Conservation (phyloP, 1,140 invertebrate genomes). For the Teleogryllus occipitalis region DNA sequence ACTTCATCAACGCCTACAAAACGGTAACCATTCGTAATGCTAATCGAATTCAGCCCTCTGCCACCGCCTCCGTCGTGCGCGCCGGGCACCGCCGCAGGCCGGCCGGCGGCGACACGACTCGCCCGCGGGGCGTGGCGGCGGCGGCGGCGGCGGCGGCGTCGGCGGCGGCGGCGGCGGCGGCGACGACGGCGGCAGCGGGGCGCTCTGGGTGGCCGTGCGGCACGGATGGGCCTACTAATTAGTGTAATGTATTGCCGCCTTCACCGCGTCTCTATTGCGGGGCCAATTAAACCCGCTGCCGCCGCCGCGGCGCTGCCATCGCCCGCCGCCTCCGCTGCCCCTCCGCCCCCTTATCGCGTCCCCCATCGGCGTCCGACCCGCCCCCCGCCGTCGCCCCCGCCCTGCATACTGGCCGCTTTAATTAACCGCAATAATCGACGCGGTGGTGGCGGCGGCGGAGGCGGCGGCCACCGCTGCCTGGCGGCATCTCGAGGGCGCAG, state of each 20-base stretch:
- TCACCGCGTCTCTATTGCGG: conserved; percentile 42
- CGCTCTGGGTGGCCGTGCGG: conserved; percentile 36
- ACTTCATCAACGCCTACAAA: too few relatives aligned
- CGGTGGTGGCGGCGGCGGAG: too few relatives aligned
- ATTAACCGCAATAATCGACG: neutral
- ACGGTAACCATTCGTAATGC: too few relatives aligned
- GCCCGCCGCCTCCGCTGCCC: conserved; percentile 24
- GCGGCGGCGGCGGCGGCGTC: neutral
- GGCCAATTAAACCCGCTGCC: conserved; percentile 29
- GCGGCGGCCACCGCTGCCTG: too few relatives aligned
- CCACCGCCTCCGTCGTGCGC: too few relatives aligned
- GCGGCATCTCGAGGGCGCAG: too few relatives aligned
- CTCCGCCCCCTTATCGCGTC: conserved; percentile 10
- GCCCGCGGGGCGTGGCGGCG: neutral
- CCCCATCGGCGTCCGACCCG: neutral
- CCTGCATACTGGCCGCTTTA: conserved; percentile 22
- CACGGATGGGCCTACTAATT: conserved; percentile 43
- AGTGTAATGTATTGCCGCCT: conserved; percentile 40
- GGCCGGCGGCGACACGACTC: too few relatives aligned
- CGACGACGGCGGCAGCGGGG: neutral
- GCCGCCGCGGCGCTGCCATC: conserved; percentile 26
- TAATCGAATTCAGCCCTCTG: too few relatives aligned
- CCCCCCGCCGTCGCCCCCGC: conserved; percentile 34
- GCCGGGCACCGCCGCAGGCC: too few relatives aligned
- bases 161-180: neutral